Base-by-base conservation (phyloP, 2,888 invertebrate species). In the Drosophila austrosaltans region DNA sequence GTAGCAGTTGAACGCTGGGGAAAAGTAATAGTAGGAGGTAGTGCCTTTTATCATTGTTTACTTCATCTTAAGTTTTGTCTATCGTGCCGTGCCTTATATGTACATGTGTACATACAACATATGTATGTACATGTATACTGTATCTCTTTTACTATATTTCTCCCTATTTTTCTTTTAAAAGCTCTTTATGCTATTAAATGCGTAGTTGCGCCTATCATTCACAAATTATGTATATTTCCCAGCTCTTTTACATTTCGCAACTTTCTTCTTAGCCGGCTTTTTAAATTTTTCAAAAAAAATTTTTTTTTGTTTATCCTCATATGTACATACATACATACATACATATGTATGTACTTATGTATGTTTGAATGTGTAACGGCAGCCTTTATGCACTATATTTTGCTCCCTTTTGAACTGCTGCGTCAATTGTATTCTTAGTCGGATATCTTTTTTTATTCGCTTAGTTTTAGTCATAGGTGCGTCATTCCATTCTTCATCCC, bases 1-100 rank as follows among this genome's bases (percentile, higher is more conserved):
- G 53, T 16, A 42, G 48, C n/a, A 64, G 57, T 40, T 7, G 39
- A 28, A 42, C 48, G 40, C 53, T 66, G 20, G 32, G n/a, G 28
- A 2, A 28, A 16, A 56, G 36, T 12, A 59, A 10, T 48, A 22
- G 40, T 12, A 40, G 40, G 40, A 4, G 40, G 30, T n/a, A n/a
- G 68, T 75, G 76, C 72, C 72, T 80, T 77, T 80, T 82, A 77
- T 76, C 76, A 76, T 77, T 83, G 83, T 85, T 82, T 85, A 83
- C 83, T 75, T 62, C 69, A 70, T 60, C 78, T 76, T 61, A 72
- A 57, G 25, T 72, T 72, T 82, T 83, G 65, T 80, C 74, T 82
- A 85, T 66, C 79, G 75, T 40, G 40, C 36, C 36, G 2, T 36
- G 36, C 36, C 36, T 36, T 10, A 36, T 8, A 32, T 32, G 6